These are phyloP conservation scores for Galerucella nymphaeae DNA, from an alignment of 2,888 invertebrate species.

Conservation along the genomic window DNA sequence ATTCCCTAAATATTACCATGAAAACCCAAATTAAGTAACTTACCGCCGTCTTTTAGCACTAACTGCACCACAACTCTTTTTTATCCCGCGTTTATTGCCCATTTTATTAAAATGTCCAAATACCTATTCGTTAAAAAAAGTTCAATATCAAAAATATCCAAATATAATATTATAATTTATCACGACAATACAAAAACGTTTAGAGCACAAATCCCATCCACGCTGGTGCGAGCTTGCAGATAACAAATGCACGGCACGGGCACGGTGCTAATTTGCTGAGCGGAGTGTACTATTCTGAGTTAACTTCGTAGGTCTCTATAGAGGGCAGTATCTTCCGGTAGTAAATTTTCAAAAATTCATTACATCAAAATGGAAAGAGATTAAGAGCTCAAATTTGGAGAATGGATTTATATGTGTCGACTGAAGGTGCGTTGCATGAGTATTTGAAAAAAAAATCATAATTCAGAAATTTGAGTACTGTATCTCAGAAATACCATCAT, in stretches of 20 bases:
- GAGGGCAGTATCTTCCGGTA: conserved; percentile 2
- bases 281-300: background rate
- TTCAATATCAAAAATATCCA: background rate
- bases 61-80: background rate
- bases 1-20: too few relatives aligned
- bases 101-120: conserved; percentile 6
- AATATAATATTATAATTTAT: background rate
- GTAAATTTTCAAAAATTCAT: conserved; percentile 8
- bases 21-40: background rate
- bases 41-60: background rate
- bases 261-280: background rate
- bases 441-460: background rate
- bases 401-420: conserved; percentile 2
- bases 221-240: background rate
- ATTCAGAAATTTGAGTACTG: background rate
- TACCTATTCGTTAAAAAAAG: background rate
- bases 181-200: background rate
- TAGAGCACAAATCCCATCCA: background rate
- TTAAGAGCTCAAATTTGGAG: conserved; percentile 1
- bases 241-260: background rate
- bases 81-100: background rate
- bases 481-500: background rate
- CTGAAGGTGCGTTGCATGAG: background rate
- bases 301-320: background rate
- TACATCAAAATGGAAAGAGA: background rate